These are phyloP conservation scores for Baccha elongata DNA, from an alignment of 2,888 invertebrate species.

Conservation along the genomic window DNA sequence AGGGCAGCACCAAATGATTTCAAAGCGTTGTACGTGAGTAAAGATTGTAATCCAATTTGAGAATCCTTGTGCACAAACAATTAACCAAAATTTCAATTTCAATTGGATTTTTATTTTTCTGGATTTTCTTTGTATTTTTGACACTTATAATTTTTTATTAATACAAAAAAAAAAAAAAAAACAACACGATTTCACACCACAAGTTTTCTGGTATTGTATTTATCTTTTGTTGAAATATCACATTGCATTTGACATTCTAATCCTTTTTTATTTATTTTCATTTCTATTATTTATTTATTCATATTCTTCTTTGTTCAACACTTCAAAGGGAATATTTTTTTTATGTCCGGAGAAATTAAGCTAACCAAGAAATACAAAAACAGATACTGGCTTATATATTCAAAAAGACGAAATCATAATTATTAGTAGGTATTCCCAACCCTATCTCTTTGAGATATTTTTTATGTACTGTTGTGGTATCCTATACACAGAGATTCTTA, in stretches of 20 bases:
- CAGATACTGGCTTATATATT: conserved; percentile 15
- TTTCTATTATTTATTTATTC: conserved; percentile 24
- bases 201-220: background rate
- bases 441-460: conserved; percentile 18
- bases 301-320: conserved; percentile 42
- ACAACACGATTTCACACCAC: background rate
- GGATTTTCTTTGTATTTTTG: background rate
- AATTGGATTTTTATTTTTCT: conserved; percentile 10
- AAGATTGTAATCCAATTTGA: conserved; percentile 53
- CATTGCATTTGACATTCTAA: background rate
- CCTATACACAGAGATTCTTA: background rate
- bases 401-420: conserved; percentile 27
- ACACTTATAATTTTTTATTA: background rate
- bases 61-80: conserved; percentile 27
- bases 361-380: conserved; percentile 14
- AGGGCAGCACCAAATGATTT: conserved; percentile 36
- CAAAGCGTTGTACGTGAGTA: conserved; percentile 18
- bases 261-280: conserved; percentile 1
- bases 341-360: conserved; percentile 18
- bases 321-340: conserved; percentile 54
- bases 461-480: background rate
- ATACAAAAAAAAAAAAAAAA: background rate
- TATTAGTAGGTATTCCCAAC: too few species aligned
- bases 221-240: background rate
- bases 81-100: background rate